Percentiles rank a stretch among this genome's conserved stretches.
Conservation (phyloP, 2,797 vertebrate genomes). For the Sarcophilus harrisii region DNA sequence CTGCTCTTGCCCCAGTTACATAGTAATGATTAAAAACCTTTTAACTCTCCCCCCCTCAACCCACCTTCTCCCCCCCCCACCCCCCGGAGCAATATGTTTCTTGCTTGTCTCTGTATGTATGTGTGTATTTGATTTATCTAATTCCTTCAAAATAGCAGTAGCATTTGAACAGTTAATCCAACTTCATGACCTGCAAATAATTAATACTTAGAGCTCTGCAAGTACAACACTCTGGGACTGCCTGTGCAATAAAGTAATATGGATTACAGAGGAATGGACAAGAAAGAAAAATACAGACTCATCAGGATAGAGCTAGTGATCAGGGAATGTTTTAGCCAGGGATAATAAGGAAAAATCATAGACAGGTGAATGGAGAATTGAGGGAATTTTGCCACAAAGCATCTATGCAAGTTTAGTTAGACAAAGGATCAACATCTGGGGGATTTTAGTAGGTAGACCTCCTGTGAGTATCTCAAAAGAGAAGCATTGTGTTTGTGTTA, state of each 20-base stretch:
- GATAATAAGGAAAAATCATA: background rate
- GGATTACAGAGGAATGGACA: background rate
- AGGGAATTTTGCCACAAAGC: background rate
- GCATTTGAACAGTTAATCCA: slow-evolving; percentile 34
- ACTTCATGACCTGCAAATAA: slow-evolving; percentile 29
- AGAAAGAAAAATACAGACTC: background rate
- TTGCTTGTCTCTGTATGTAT: slow-evolving; percentile 7
- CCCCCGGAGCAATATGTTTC: slow-evolving; percentile 31
- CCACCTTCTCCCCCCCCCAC: too few species aligned
- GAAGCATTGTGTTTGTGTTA: background rate
- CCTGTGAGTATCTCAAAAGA: background rate
- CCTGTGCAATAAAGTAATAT: background rate
- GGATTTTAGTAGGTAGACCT: background rate
- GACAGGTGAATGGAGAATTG: background rate
- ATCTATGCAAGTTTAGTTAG: background rate
- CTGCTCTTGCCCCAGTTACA: slow-evolving; percentile 51
- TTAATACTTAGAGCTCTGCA: background rate
- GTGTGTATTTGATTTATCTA: slow-evolving; percentile 33
- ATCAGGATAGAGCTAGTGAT: background rate
- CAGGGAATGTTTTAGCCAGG: background rate
- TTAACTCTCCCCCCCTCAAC: slow-evolving; percentile 23
- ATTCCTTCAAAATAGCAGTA: slow-evolving; percentile 58
- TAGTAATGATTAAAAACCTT: slow-evolving; percentile 10
- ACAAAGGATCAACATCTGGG: background rate
- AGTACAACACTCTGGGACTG: slow-evolving; percentile 26